phyloP scores from a whole-genome alignment of 2,797 vertebrate genomes.

The Rhyacichthys aspro region DNA sequence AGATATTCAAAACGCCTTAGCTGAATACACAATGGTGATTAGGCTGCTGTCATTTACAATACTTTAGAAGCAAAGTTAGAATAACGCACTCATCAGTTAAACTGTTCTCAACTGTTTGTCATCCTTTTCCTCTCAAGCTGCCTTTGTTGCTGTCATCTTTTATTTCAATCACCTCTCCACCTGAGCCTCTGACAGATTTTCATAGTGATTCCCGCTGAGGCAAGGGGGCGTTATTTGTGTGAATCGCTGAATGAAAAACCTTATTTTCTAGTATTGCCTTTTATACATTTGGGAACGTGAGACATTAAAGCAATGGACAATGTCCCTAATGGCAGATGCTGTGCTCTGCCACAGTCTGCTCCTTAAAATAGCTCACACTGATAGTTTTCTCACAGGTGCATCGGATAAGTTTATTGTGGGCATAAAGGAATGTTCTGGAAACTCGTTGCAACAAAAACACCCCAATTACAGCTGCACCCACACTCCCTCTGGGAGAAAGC shows the following conservation, averaged over 20 bases:
- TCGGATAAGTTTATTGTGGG: conserved; percentile 61
- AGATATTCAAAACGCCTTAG: conserved; percentile 23
- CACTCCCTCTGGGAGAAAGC: conserved; percentile 38
- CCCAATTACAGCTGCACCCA: conserved; percentile 64
- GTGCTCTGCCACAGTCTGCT: conserved; percentile 24
- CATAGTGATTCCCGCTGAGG: conserved; percentile 21
- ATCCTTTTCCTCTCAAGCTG: conserved; percentile 16
- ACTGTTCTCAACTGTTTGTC: conserved; percentile 27
- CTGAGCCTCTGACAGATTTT: conserved; percentile 27
- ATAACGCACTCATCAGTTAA: conserved; percentile 40
- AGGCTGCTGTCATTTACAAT: conserved; percentile 43
- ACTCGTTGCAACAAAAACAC: conserved; percentile 46
- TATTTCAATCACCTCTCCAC: conserved; percentile 49
- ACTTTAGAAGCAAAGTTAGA: conserved; percentile 36
- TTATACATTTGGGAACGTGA: conserved; percentile 16
- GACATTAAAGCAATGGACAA: conserved; percentile 1
- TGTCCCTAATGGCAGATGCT: conserved; percentile 11
- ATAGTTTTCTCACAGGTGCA: conserved; percentile 29
- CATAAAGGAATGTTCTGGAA: conserved; percentile 43
- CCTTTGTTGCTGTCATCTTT: conserved; percentile 40
- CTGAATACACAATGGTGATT: conserved; percentile 9
- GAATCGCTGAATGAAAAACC: conserved; percentile 22
- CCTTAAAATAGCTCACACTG: conserved; percentile 28
- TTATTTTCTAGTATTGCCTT: conserved; percentile 6
- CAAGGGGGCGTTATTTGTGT: conserved; percentile 21